Evolutionary conservation across 2,797 vertebrate genomes (phyloP).

Genomic region (Scyliorhinus canicula): DNA sequence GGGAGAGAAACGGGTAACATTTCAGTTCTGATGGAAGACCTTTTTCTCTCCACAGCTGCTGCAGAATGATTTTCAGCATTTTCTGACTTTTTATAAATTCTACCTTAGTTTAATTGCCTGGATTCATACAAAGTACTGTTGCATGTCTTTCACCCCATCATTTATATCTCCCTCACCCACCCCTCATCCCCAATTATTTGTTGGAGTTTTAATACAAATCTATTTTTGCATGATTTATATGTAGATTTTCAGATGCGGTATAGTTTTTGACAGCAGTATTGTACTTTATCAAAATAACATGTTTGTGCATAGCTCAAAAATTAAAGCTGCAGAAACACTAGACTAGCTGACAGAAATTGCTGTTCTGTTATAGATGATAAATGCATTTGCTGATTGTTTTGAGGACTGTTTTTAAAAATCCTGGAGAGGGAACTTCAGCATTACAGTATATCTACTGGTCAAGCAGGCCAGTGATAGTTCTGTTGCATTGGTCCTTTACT

Average conservation of each 20-base stretch:
- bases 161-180: neutral
- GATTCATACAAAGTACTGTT: neutral
- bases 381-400: neutral
- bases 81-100: neutral
- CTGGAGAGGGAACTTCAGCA: neutral
- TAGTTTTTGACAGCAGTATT: neutral
- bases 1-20: neutral
- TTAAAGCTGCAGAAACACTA: neutral
- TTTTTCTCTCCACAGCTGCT: neutral
- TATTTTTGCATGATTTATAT: neutral
- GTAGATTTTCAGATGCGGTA: neutral
- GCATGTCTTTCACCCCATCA: neutral
- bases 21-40: neutral
- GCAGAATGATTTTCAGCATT: neutral
- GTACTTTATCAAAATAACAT: neutral
- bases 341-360: neutral
- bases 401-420: neutral
- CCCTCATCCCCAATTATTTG: too few species aligned
- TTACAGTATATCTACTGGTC: neutral
- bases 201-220: neutral
- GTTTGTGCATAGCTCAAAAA: neutral
- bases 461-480: neutral
- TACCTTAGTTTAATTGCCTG: neutral
- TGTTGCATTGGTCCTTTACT: neutral
- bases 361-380: neutral